Base-by-base conservation (phyloP, 2,113 vertebrate species). In the Platichthys flesus region DNA sequence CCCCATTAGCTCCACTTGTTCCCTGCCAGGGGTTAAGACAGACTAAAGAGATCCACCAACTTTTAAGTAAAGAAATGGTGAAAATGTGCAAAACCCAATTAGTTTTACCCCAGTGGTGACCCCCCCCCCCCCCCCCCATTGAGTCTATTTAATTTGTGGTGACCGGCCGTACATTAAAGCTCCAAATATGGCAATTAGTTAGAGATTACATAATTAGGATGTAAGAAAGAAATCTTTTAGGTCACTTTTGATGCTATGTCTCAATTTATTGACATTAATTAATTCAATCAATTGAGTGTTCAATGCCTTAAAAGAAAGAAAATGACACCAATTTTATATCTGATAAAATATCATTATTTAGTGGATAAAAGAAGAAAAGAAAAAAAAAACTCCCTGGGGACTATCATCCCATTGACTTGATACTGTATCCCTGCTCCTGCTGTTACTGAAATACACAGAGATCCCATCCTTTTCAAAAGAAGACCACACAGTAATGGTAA, bases 1-100 rank as follows among this genome's bases (percentile, higher is more conserved):
- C 88, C 93, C 93, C 92, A 94, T 95, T 94, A 94, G 86, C 74
- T 85, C 86, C 85, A 88, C 93, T 94, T 95, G 94, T 94, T 94
- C 92, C 90, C 89, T 89, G 89, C 90, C 90, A 94, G 76, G 79
- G 93, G 88, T 91, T 94, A 92, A 93, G 93, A 94, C 94, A 91
- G 90, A 92, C 89, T 91, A 92, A 91, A 92, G 91, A 76, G 87
- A 90, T 90, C 94, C 89, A 82, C 94, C 16, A 74, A 83, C 92
- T 80, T 79, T 82, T 16, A 81, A 65, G 28, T 63, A 64, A 82
- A 64, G 70, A 83, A 60, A 83, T 71, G 26, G 54, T 70, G 71
- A 69, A 88, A 65, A 62, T 67, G 37, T 16, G 9, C 63, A 56
- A 83, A 87, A 90, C 76, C 89, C 76, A 67, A 79, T 86, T 78